phyloP scores from a whole-genome alignment of 30 jellyfish, hydroid and myxozoan species.

The Chrysaora quinquecirrha region DNA sequence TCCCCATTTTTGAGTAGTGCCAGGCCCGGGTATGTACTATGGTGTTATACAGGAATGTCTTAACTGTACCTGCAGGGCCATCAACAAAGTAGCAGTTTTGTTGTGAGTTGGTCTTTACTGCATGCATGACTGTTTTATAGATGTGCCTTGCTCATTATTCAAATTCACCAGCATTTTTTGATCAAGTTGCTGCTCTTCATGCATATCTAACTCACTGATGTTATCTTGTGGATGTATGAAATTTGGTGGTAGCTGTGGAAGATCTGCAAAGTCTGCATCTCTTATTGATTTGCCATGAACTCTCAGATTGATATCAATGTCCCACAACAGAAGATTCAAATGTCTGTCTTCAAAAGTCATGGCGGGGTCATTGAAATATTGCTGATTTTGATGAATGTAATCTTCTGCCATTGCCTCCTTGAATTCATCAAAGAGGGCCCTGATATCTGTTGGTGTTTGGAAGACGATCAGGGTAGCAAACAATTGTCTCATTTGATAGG shows the following conservation, averaged over 20 bases:
- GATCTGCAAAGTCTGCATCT: slow-evolving; percentile 36
- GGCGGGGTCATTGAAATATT: no score
- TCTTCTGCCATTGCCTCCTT: slow-evolving; percentile 42
- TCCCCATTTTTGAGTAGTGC: no score
- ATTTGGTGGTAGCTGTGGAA: slow-evolving; percentile 40
- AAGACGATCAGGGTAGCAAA: slow-evolving; percentile 27
- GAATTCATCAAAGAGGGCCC: slow-evolving; percentile 34
- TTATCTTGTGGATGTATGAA: slow-evolving; percentile 7
- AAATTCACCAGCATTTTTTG: slow-evolving; percentile 16
- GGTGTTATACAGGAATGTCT: slow-evolving; percentile 61
- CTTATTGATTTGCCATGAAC: no score
- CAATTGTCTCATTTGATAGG: slow-evolving; percentile 22
- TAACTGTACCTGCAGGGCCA: slow-evolving; percentile 57
- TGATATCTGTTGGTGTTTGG: no score
- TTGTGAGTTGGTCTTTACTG: no score
- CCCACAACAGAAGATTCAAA: slow-evolving; percentile 34
- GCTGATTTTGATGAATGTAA: no score
- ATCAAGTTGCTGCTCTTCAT: slow-evolving; percentile 15
- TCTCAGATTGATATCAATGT: no score
- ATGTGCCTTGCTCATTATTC: slow-evolving; percentile 29
- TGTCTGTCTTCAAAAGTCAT: slow-evolving; percentile 36
- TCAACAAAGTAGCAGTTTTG: no score
- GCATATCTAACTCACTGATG: neutral
- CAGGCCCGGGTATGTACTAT: no score
- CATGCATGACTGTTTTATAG: slow-evolving; percentile 18